These are phyloP conservation scores for Eugnorisma glareosa DNA, from an alignment of 2,888 invertebrate genomes.

Conservation along the genomic window DNA sequence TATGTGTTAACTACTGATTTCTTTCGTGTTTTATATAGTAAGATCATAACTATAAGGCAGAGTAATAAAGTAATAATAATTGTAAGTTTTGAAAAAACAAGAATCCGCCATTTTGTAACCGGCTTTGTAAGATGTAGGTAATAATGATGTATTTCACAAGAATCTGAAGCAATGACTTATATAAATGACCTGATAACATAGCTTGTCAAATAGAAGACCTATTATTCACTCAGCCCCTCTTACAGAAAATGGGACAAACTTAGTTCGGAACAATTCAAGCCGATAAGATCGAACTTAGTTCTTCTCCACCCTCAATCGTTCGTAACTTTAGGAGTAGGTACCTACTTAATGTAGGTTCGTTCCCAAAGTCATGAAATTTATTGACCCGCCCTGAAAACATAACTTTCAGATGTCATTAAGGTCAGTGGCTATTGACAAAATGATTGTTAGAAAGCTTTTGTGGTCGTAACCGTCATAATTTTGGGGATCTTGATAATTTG, in stretches of 20 bases:
- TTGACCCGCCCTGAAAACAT: slow-evolving; percentile 35
- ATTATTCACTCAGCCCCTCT: slow-evolving; percentile 27
- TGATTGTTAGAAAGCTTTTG: slow-evolving; percentile 18
- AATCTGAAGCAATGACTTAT: background rate
- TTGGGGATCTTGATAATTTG: slow-evolving; percentile 11
- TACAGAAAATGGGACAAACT: slow-evolving; percentile 49
- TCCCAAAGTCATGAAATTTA: slow-evolving; percentile 36
- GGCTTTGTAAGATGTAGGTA: background rate
- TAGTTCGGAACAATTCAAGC: slow-evolving; percentile 36
- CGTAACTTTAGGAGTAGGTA: slow-evolving; percentile 35
- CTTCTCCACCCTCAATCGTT: slow-evolving; percentile 32
- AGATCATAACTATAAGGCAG: no score
- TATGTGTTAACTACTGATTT: background rate
- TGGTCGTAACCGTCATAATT: background rate
- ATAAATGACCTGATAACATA: background rate
- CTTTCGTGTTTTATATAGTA: no score
- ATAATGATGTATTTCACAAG: background rate
- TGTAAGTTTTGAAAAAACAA: background rate
- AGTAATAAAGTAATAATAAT: no score
- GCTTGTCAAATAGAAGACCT: background rate
- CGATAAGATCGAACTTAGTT: slow-evolving; percentile 49
- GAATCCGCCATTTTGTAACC: background rate
- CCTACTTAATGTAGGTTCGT: slow-evolving; percentile 22
- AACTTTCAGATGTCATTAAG: slow-evolving; percentile 49
- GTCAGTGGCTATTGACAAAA: slow-evolving; percentile 35